Evolutionary conservation across 2,888 invertebrate species (phyloP).

Genomic region (Himalopsyche japonica): DNA sequence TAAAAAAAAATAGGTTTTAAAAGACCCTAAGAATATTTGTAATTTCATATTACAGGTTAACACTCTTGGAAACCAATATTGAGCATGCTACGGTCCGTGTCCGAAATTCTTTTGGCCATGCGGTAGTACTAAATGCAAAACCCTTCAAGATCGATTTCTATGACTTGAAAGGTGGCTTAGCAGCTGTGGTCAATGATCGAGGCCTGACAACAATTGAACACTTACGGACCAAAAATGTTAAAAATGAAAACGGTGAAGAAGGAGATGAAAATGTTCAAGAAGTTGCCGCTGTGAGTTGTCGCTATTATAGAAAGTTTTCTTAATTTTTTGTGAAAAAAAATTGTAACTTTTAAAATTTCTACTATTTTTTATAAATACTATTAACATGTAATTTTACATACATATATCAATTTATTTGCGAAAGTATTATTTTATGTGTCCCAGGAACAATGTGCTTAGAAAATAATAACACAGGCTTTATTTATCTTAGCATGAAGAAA

Average conservation of each 20-base stretch:
- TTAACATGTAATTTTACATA: background rate
- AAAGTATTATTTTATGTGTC: no score
- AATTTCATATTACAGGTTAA: conserved; percentile 7
- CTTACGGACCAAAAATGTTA: conserved; percentile 59
- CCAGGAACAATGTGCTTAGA: no score
- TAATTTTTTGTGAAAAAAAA: background rate
- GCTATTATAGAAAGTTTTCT: background rate
- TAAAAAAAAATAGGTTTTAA: no score
- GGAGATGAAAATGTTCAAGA: conserved; percentile 44
- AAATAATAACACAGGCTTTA: background rate
- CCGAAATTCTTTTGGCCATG: conserved; percentile 51
- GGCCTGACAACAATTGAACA: conserved; percentile 94
- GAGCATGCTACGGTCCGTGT: conserved; percentile 44
- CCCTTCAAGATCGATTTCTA: conserved; percentile 88
- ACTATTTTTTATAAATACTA: background rate
- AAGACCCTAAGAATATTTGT: background rate
- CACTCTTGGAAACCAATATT: conserved; percentile 5
- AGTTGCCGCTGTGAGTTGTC: conserved; percentile 35
- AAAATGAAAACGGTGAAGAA: conserved; percentile 46
- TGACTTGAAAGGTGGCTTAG: conserved; percentile 67
- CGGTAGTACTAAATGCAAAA: conserved; percentile 65
- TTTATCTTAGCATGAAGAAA: conserved; percentile 45
- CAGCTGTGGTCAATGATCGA: conserved; percentile 82
- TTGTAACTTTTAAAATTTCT: background rate
- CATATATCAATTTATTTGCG: no score